Evolutionary conservation across 1,140 invertebrate genomes (phyloP).

Genomic region (Bombus fervidus): DNA sequence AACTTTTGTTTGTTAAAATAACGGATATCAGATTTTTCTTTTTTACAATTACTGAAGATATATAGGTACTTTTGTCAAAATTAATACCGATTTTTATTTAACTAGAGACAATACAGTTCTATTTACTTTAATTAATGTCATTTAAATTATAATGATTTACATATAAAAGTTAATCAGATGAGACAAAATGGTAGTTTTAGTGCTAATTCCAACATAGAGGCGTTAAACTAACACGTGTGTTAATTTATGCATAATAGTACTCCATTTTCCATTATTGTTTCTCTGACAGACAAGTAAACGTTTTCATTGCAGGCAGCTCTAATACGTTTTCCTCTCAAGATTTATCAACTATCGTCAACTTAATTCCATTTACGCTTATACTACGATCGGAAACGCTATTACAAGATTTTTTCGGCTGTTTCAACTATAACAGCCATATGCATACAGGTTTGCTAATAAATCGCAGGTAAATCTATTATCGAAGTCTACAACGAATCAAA

Average conservation of each 20-base stretch:
- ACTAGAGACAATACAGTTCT: too few species aligned
- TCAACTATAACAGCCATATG: neutral
- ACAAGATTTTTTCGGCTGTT: neutral
- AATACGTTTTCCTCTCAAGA: neutral
- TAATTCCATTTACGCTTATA: slow-evolving; percentile 6
- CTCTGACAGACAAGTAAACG: neutral
- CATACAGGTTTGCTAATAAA: too few species aligned
- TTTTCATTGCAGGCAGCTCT: neutral
- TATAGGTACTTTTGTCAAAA: too few species aligned
- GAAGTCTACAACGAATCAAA: too few species aligned
- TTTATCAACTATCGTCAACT: slow-evolving; percentile 21
- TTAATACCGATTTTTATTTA: too few species aligned
- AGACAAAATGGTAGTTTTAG: too few species aligned
- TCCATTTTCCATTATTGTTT: slow-evolving; percentile 15
- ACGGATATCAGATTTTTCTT: too few species aligned
- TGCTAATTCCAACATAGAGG: neutral
- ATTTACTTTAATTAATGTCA: too few species aligned
- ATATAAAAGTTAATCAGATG: too few species aligned
- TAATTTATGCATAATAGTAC: slow-evolving; percentile 11
- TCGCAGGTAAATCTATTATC: neutral
- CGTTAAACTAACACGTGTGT: slow-evolving; percentile 8
- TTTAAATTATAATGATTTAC: too few species aligned
- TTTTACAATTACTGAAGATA: too few species aligned
- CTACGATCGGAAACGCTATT: neutral
- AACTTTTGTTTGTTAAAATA: too few species aligned